Percentiles rank a stretch among this genome's conserved stretches.
These are phyloP conservation scores for Tuta absoluta DNA, from an alignment of 2,888 invertebrate genomes.

Conservation along the genomic window DNA sequence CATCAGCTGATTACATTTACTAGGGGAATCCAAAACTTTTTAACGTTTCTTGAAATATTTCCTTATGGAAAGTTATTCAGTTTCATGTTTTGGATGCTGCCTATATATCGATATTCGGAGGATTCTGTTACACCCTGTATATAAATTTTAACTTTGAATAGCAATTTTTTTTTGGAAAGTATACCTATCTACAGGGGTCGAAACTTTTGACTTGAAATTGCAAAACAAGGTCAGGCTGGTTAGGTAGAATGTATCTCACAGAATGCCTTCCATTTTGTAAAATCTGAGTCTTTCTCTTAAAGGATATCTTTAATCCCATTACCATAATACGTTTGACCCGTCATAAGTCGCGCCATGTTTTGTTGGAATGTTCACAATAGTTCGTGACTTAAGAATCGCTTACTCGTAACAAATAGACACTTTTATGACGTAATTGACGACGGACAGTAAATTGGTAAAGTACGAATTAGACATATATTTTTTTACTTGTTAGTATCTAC, in stretches of 20 bases:
- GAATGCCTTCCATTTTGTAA: background rate
- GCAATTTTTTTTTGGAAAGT: too few relatives aligned
- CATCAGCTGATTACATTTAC: too few relatives aligned
- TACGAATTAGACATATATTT: background rate
- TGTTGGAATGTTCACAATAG: background rate
- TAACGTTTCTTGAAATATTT: too few relatives aligned
- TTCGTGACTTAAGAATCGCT: background rate
- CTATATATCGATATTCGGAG: too few relatives aligned
- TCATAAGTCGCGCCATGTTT: background rate
- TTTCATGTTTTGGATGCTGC: too few relatives aligned
- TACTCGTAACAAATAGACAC: background rate
- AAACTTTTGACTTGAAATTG: background rate
- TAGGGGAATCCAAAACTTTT: too few relatives aligned
- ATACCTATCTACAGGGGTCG: background rate
- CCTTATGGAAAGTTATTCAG: too few relatives aligned
- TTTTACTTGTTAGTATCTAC: background rate
- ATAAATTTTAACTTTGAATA: too few relatives aligned
- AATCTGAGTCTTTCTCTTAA: slow-evolving; percentile 1
- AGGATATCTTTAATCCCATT: slow-evolving; percentile 1
- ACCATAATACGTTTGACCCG: too few relatives aligned
- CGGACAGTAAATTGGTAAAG: background rate
- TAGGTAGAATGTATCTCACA: background rate
- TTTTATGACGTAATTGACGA: background rate
- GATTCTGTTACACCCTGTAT: too few relatives aligned
- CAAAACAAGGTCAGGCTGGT: background rate